Evolutionary conservation across 2,797 vertebrate species (phyloP), one percentile per base, ranked within the genome.

Genomic region (Gouania willdenowi): DNA sequence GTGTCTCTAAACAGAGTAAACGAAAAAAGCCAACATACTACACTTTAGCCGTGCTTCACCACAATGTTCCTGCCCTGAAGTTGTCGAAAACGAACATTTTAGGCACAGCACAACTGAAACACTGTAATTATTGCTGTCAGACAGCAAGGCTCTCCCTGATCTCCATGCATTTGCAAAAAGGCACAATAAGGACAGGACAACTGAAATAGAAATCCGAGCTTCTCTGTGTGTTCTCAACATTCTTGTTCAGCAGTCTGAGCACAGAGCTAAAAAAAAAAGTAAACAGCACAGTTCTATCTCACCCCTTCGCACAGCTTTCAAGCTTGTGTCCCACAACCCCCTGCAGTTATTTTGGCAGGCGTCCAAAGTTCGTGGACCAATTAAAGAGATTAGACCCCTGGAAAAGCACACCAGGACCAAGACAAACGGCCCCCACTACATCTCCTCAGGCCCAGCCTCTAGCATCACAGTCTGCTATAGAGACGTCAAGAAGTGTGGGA

Each of bases 311-410:
- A 17, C 9, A 7, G 35, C 29, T 54, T 50, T 55, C 22, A 40
- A n/a, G 54, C 39, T 44, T 40, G 24, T 25, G 17, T 69, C 56
- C 59, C 68, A 75, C 26, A 76, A 40, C 21, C 47, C 57, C 62
- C 37, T 77, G 41, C 72, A 71, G 64, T 32, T 28, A 26, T 34
- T 39, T 21, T 86, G 84, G 86, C 72, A 25, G 45, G 5, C 23
- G 31, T 75, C 71, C 82, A 88, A 78, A 58, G 58, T 62, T 50
- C 34, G 66, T 77, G 79, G 64, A 71, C 81, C 78, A 85, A 77
- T 88, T 86, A 86, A 84, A 75, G 60, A 87, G 78, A 89, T 88
- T 84, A 85, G 71, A 74, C 66, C 50, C n/a, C 36, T 56, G 75
- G 88, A 87, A 82, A 87, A 87, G 66, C 68, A 79, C 57, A 62